Evolutionary conservation across 2,113 vertebrate genomes (phyloP).

Genomic region (Nesogale talazaci): DNA sequence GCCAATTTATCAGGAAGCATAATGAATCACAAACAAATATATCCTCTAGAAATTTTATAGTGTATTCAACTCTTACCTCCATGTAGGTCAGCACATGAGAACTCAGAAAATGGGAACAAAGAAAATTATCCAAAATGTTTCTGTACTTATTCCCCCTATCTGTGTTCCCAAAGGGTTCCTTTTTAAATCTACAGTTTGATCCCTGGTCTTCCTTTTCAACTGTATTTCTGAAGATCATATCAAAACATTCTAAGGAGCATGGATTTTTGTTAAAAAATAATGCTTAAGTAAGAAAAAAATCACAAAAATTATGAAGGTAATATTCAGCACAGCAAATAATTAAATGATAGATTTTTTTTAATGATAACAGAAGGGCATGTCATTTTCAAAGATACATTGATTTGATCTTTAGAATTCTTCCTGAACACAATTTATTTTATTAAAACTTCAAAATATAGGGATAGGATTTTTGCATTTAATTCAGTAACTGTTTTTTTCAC

Average conservation of each 20-base stretch:
- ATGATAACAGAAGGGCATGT: background rate
- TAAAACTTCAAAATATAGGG: background rate
- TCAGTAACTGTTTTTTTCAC: background rate
- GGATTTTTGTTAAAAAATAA: background rate
- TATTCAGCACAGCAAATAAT: background rate
- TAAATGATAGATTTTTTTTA: background rate
- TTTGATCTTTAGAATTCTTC: conserved; percentile 20
- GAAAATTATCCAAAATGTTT: background rate
- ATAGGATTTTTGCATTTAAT: conserved; percentile 6
- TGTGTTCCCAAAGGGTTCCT: background rate
- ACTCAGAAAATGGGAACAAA: background rate
- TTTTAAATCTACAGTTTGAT: background rate
- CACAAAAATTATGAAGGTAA: conserved; percentile 5
- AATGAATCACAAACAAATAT: no score
- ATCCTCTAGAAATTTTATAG: no score
- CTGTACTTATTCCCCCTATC: background rate
- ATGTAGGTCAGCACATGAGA: background rate
- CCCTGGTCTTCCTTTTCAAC: background rate
- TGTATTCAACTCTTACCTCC: no score
- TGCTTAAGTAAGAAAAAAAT: background rate
- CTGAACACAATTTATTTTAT: background rate
- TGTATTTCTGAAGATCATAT: background rate
- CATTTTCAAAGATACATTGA: background rate
- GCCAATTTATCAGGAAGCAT: no score
- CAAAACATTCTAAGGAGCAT: background rate